Conservation (phyloP, 1,140 invertebrate genomes). For the Cataglyphis hispanica region DNA sequence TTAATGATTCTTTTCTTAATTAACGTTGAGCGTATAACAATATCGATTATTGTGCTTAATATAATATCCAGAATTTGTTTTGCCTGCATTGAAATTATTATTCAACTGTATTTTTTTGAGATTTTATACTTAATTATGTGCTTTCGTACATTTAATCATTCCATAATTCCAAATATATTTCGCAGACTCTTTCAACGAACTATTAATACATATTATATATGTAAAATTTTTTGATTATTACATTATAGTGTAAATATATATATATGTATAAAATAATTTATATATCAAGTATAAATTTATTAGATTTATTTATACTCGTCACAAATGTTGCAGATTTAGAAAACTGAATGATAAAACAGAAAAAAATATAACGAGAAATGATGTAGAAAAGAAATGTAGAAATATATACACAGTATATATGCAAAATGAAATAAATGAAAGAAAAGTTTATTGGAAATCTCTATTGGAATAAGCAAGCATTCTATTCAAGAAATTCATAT, state of each 20-base stretch:
- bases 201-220: not conserved
- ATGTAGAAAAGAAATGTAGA: not conserved
- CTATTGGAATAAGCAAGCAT: not conserved
- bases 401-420: not conserved
- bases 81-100: not conserved
- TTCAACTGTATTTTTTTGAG: not conserved
- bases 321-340: not conserved
- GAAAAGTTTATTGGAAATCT: not conserved
- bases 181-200: not conserved
- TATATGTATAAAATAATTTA: too few relatives aligned
- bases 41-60: slow-evolving; percentile 25
- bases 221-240: not conserved
- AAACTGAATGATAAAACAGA: too few relatives aligned
- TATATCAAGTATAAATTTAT: not conserved
- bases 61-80: slow-evolving; percentile 1
- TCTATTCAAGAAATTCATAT: not conserved
- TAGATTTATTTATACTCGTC: not conserved
- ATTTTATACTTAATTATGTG: not conserved
- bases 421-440: not conserved
- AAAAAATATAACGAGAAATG: too few relatives aligned
- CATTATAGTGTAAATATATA: not conserved
- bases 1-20: not conserved
- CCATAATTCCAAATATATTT: not conserved
- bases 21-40: not conserved
- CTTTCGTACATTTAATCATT: not conserved